Base-by-base conservation (phyloP, 2,113 vertebrate genomes). In the Antechinus stuartii region DNA sequence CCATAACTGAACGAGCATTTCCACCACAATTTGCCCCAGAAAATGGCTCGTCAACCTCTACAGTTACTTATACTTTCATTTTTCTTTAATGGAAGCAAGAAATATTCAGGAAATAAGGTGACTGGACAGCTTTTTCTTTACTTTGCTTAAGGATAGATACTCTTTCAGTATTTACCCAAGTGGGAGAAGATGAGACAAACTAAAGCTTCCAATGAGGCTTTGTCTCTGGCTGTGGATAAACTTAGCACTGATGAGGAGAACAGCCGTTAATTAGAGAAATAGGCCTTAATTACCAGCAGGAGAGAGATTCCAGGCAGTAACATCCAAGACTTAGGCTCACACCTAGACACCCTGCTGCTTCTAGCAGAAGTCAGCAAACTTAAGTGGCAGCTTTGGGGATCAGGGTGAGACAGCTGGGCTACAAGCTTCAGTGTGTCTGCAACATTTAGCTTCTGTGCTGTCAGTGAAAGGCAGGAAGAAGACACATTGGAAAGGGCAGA, bases 231-330 rank as follows among this genome's bases (percentile, higher is more conserved):
- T 76, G 68, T 76, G 68, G 68, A 76, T 76, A 76, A 76, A 42
- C 68, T 76, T 76, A 76, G 68, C 68, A 76, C 35, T 76, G 68
- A 76, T 22, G 68, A 35, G 68, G 68, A 76, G 68, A 76, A 76
- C 68, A 76, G 68, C 68, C 68, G 68, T 76, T 76, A 76, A 76
- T 76, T 76, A 76, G 68, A 76, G 68, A 76, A 76, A 76, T 42
- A 76, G 35, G 35, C 35, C 68, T 76, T 76, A 76, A 76, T 76
- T 76, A 42, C 68, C 68, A 76, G 35, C 68, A 76, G 26, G 68
- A 76, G 68, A 76, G 68, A 76, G 35, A 76, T 76, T 76, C 16
- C 35, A 76, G 35, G 68, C 68, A 76, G 68, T 76, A 76, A 42
- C 35, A 76, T 76, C 68, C 68, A 76, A 76, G 35, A n/a, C 68